Base-by-base conservation (phyloP, 2,797 vertebrate genomes). In the Onychomys torridus region DNA sequence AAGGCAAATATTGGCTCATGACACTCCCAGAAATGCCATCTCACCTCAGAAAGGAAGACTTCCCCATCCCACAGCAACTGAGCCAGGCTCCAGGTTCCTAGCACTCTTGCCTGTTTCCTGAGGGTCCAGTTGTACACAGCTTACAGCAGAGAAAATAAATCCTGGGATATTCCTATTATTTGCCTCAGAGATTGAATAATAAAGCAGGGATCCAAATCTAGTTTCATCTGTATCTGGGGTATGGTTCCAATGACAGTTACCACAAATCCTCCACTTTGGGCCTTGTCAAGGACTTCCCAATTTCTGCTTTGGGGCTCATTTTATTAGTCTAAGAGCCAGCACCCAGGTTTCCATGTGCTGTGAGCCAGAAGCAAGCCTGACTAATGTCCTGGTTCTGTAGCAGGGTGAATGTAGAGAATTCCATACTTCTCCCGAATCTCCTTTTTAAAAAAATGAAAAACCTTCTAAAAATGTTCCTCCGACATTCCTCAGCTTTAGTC, bases 1-100 rank as follows among this genome's bases (percentile, higher is more conserved):
- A 82, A 93, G 76, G 75, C 49, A 95, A 97, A 92, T 93, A 92
- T 75, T 90, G 65, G 93, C 59, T 85, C 27, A 2, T 73, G 79
- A 67, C 37, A 88, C 32, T 95, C 59, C 11, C 0, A 5, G 93
- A 65, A 96, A 65, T 29, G 37, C 63, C 37, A 78, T 79, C 82
- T 73, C 27, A 37, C 91, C 65, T 92, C 21, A 14, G 29, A 94
- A 94, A 89, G 5, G 73, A 95, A 81, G 79, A 77, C 29, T 46
- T n/a, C 23, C 89, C 16, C 2, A 55, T 34, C 43, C 17, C 25
- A 10, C 0, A 55, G 55, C 46, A 23, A 40, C 25, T 13, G 29
- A 61, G 21, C 29, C 6, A n/a, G n/a, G 19, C n/a, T 16, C 27
- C 19, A n/a, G 16, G 52, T 2, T 85, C 49, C 37, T 21, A 11